phyloP scores from a whole-genome alignment of 2,888 invertebrate genomes.

The Cantharis rustica region DNA sequence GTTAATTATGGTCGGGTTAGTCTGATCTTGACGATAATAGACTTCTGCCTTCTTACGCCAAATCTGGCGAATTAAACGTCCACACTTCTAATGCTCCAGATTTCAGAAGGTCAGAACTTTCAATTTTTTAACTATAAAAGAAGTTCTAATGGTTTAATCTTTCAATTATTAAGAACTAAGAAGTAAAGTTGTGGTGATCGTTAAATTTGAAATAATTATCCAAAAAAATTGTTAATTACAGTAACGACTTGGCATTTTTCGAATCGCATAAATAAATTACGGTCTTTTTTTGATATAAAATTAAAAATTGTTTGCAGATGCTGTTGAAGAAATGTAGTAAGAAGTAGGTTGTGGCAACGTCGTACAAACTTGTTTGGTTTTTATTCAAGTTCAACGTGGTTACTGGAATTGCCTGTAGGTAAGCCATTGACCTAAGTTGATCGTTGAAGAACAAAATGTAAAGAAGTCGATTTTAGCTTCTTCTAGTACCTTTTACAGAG shows the following conservation, averaged over 20 bases:
- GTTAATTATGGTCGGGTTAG: neutral
- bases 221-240: neutral
- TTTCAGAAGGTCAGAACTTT: neutral
- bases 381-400: conserved; percentile 42
- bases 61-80: neutral
- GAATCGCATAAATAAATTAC: neutral
- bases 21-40: neutral
- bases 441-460: conserved; percentile 30
- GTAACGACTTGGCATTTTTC: neutral
- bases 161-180: neutral
- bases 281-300: neutral
- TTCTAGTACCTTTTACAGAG: neutral
- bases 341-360: conserved; percentile 32
- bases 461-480: conserved; percentile 33
- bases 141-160: neutral
- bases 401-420: conserved; percentile 40
- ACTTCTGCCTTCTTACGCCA: neutral
- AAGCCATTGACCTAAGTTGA: conserved; percentile 39
- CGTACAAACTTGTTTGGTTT: conserved; percentile 41
- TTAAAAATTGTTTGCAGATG: neutral
- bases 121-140: neutral
- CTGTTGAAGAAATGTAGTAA: conserved; percentile 1
- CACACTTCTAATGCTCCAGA: neutral
- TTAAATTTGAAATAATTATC: neutral
- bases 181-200: neutral